Evolutionary conservation across 2,888 invertebrate genomes (phyloP), one percentile per base, ranked within the genome.

Genomic region (Agapetus fuscipes): DNA sequence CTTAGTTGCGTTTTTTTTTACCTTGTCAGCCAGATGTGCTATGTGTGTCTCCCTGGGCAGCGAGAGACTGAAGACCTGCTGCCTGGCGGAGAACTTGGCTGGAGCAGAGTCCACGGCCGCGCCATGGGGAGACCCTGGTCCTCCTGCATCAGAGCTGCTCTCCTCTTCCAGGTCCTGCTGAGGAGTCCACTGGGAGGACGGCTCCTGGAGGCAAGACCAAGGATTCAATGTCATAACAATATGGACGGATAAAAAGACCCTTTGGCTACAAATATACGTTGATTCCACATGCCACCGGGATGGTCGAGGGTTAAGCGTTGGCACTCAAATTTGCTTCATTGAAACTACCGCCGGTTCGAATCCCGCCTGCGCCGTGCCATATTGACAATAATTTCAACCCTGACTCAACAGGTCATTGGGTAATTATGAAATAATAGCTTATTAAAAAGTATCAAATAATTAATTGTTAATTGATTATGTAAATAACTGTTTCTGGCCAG

Each of bases 141-240:
- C 64, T 20, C 61, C 64, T 0, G 61, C 56, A 33, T 73, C 73
- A 1, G 72, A 72, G 48, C 72, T 71, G 53, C 66, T 67, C 54
- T 81, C 81, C 3, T 80, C 82, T 25, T 74, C 80, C n/a, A 89
- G 69, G 58, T 89, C 89, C 56, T 88, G 87, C 53, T 88, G 85
- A 0, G 89, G 88, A 0, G 87, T 88, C 89, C 88, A 89, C 0
- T 79, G 66, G 29, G 62, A 56, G 17, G 39, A 32, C 6, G 39
- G 27, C 28, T 47, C 44, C 47, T 47, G 16, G 25, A 26, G 10
- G 4, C n/a, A n/a, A n/a, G n/a, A n/a, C n/a, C n/a, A n/a, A n/a
- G n/a, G n/a, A n/a, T 2, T 28, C 13, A 28, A 28, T 9, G n/a
- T 1, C 28, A n/a, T 25, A 11, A 2, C 12, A 13, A 5, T 13